Base-by-base conservation (phyloP, 2,797 vertebrate genomes). In the Falco naumanni region DNA sequence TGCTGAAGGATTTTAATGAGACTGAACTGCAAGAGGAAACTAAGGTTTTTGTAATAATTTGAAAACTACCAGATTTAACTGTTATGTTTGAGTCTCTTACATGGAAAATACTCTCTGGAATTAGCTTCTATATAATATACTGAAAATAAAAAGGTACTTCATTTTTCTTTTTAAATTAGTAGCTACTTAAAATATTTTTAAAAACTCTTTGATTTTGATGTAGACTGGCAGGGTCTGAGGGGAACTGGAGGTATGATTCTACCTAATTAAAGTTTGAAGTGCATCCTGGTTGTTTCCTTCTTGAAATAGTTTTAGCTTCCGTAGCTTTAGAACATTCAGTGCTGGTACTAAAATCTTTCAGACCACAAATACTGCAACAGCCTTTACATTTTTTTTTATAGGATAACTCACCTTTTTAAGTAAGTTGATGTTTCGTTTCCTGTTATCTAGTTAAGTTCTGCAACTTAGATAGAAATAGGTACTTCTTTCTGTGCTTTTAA, bases 1-100 rank as follows among this genome's bases (percentile, higher is more conserved):
- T 72, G 51, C 72, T 91, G 56, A 90, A 77, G 54, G 59, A 74
- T 92, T 95, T 85, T 92, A 92, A 92, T 90, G 69, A 95, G 61
- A 48, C 33, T 16, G 34, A 91, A 86, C 25, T 61, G n/a, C 50
- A 57, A 81, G 47, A 88, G 24, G 56, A 90, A 93, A 76, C 28
- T 2, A 41, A 79, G 41, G 1, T 53, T 92, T 95, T 54, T 33
- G 5, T 84, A 79, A 87, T 84, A 69, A 86, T 87, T 92, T 85
- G 84, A 34, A 72, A 85, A 34, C 17, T 14, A n/a, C 6, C 47
- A 76, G 12, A 72, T 95, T 80, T 81, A 91, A 61, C 86, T 59
- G 26, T 65, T 92, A 24, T 1, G 3, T 86, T 91, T 95, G 69
- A 65, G 56, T 91, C 65, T 85, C 50, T 56, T 88, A 31, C 15